Evolutionary conservation across 1,140 invertebrate species (phyloP).

Genomic region (Drosophila rhopaloa): DNA sequence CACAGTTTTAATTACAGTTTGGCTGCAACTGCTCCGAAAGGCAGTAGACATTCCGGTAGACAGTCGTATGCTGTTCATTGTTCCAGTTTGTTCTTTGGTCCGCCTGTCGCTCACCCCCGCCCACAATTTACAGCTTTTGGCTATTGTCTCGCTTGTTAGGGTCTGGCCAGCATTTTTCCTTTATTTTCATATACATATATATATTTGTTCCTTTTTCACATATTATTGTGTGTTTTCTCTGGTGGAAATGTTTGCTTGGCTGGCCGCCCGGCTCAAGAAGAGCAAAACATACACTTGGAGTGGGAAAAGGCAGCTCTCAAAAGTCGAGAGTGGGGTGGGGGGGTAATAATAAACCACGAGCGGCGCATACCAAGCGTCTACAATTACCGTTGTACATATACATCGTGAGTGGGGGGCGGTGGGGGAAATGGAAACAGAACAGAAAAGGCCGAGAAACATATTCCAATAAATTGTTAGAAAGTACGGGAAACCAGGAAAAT

Average conservation of each 20-base stretch:
- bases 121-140: constrained; percentile 69
- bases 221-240: constrained; percentile 66
- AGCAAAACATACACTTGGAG: constrained; percentile 57
- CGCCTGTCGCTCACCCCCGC: constrained; percentile 8
- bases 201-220: constrained; percentile 42
- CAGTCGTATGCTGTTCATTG: constrained; percentile 40
- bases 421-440: constrained; percentile 9
- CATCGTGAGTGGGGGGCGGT: constrained; percentile 25
- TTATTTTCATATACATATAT: constrained; percentile 23
- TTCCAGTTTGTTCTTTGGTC: constrained; percentile 51
- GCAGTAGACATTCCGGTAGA: constrained; percentile 51
- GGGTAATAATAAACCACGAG: constrained; percentile 74
- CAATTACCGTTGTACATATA: constrained; percentile 64
- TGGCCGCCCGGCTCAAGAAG: constrained; percentile 61
- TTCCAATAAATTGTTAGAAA: constrained; percentile 36
- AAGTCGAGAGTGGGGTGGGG: constrained; percentile 5
- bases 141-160: constrained; percentile 77
- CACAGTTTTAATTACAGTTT: constrained; percentile 77
- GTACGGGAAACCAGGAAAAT: constrained; percentile 36
- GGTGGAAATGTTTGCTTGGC: constrained; percentile 75
- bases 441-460: constrained; percentile 36
- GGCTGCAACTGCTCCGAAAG: constrained; percentile 6
- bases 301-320: constrained; percentile 4
- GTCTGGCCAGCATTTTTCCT: constrained; percentile 55
- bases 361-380: constrained; percentile 74